phyloP scores from a whole-genome alignment of 2,888 invertebrate genomes.

The Heterodera filipjevi region DNA sequence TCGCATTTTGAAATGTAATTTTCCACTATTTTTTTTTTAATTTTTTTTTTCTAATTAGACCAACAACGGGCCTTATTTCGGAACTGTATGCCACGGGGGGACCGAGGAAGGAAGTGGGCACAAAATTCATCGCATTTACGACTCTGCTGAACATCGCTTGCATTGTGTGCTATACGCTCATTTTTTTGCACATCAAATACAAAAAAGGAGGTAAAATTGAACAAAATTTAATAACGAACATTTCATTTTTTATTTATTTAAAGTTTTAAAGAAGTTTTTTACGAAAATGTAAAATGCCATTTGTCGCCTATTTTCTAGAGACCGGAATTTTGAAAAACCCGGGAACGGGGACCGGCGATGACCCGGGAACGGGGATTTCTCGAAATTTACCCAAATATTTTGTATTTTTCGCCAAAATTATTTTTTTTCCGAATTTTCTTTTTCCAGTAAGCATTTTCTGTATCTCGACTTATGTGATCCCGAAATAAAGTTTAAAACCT shows the following conservation, averaged over 20 bases:
- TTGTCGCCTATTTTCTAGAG: too few species aligned
- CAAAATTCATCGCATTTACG: background rate
- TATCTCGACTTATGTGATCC: too few species aligned
- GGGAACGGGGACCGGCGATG: too few species aligned
- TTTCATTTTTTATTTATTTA: background rate
- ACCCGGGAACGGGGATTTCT: too few species aligned
- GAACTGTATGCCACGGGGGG: background rate
- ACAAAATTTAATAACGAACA: background rate
- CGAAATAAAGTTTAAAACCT: too few species aligned
- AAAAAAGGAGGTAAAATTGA: background rate
- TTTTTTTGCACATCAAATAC: conserved; percentile 11
- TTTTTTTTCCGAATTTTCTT: too few species aligned
- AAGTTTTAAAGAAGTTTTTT: too few species aligned
- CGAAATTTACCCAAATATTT: too few species aligned
- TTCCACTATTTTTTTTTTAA: background rate
- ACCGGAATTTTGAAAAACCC: too few species aligned
- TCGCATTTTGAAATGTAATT: conserved; percentile 1
- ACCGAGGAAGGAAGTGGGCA: background rate
- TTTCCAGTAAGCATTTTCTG: too few species aligned
- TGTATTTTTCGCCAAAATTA: too few species aligned
- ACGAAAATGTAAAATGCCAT: too few species aligned
- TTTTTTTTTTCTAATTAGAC: background rate
- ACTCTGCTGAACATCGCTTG: conserved; percentile 4
- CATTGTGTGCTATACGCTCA: conserved; percentile 1
- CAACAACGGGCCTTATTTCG: background rate